Base-by-base conservation (phyloP, 2,888 invertebrate species). In the Dryomyza anilis region DNA sequence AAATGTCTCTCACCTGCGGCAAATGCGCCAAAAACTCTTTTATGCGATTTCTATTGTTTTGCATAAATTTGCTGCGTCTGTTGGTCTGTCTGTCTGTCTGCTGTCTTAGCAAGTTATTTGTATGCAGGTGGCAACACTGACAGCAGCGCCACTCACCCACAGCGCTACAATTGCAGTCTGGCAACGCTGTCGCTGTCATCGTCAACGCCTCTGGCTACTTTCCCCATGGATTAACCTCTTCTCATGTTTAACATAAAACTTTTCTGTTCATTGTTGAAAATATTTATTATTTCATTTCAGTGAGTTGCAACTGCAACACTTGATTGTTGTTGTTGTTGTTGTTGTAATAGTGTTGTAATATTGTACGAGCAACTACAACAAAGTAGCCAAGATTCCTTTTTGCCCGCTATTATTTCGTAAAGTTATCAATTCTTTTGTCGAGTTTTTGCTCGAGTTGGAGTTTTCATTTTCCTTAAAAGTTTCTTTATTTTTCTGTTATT, bases 61-160 rank as follows among this genome's bases (percentile, higher is more conserved):
- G 43, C 8, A 43, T 43, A 16, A 43, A 43, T 16, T 43, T 43
- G 43, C 16, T 16, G 16, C 43, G 4, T n/a, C 16, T 39, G n/a
- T 39, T 14, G 1, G 39, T 14, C 16, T 14, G 39, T 5, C 16
- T 43, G 43, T 43, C 16, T 16, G 43, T 3, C 16, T 16, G 14
- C 3, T 7, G 7, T 7, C n/a, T 10, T 10, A n/a, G 19, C 43
- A 7, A 36, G 36, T 2, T 36, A n/a, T 36, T n/a, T 36, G 36
- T 36, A 4, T 64, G 52, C 58, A 69, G 67, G 65, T 69, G 65
- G 66, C 66, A 69, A 64, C 65, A 67, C 63, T 64, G n/a, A n/a
- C n/a, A n/a, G 67, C 67, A 69, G 67, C 64, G 61, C 58, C 62
- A 69, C 64, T 16, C 16, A 16, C 16, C 43, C n/a, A n/a, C n/a